Conservation (phyloP, 2,797 vertebrate species). For the Naso thynnoides region DNA sequence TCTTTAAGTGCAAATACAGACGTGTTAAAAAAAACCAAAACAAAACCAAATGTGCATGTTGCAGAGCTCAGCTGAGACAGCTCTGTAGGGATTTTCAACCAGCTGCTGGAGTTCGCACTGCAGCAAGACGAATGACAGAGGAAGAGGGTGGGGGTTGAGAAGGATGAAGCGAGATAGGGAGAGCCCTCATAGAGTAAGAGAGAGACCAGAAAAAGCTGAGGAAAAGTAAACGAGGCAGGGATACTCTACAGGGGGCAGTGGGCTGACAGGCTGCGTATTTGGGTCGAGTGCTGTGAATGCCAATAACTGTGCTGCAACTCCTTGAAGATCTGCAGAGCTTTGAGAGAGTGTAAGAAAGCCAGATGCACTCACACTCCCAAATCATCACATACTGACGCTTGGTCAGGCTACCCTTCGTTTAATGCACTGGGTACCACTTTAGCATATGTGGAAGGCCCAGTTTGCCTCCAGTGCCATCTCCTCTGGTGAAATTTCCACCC, state of each 20-base stretch:
- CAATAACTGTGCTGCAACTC: conserved; percentile 18
- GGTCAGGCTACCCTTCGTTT: no score
- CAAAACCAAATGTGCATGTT: conserved; percentile 37
- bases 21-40: conserved; percentile 6
- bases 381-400: no score
- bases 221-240: conserved; percentile 35
- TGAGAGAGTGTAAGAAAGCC: not conserved
- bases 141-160: conserved; percentile 40
- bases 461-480: no score
- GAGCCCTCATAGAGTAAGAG: conserved; percentile 19
- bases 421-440: no score
- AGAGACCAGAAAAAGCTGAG: conserved; percentile 16
- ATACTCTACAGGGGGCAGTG: conserved; percentile 32
- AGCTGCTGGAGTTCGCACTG: conserved; percentile 67
- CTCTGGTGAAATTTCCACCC: no score
- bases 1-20: not conserved
- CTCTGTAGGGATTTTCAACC: conserved; percentile 63
- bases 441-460: no score
- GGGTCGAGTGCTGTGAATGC: conserved; percentile 18
- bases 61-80: conserved; percentile 59
- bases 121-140: conserved; percentile 67
- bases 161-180: conserved; percentile 18
- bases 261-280: conserved; percentile 34
- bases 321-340: conserved; percentile 10
- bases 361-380: no score